Conservation (phyloP, 2,888 invertebrate species). For the Drosophila barbarae region DNA sequence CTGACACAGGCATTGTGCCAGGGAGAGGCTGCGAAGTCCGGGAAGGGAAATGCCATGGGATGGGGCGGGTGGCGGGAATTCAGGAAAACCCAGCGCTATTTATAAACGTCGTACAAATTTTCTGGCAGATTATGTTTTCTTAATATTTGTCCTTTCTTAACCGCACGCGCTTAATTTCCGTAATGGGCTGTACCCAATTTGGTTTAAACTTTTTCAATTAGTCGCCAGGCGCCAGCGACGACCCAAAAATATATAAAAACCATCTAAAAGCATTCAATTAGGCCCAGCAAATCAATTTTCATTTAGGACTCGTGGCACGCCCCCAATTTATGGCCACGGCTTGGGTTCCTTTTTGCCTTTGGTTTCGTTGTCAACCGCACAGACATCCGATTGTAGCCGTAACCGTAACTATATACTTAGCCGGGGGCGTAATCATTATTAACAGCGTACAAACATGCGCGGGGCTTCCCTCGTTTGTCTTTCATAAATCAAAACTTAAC, state of each 20-base stretch:
- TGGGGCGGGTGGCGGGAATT: neutral
- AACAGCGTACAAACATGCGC: conserved; percentile 52
- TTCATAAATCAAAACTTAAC: conserved; percentile 76
- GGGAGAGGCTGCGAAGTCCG: conserved; percentile 7
- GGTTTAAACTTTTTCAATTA: conserved; percentile 71
- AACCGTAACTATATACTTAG: conserved; percentile 48
- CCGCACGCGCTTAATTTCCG: conserved; percentile 71
- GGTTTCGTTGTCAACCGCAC: conserved; percentile 23
- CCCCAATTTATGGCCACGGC: conserved; percentile 36
- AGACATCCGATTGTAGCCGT: conserved; percentile 41
- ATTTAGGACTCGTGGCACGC: conserved; percentile 42
- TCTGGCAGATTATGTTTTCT: conserved; percentile 70
- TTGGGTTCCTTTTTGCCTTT: conserved; percentile 2
- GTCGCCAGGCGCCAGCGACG: conserved; percentile 30
- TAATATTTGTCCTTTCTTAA: conserved; percentile 56
- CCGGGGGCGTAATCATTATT: conserved; percentile 62
- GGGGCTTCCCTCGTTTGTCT: conserved; percentile 48
- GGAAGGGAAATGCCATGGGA: conserved; percentile 4
- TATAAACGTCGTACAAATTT: conserved; percentile 67
- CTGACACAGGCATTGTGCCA: conserved; percentile 47
- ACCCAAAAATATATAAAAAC: conserved; percentile 32
- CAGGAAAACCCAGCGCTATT: conserved; percentile 52
- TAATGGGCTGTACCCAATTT: conserved; percentile 57
- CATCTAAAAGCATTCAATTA: conserved; percentile 64
- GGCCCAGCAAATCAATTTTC: conserved; percentile 62